A percentile compares a stretch with the other conserved stretches of the same genome.
Conservation (phyloP, 2,113 vertebrate genomes). For the Calyptomena viridis region DNA sequence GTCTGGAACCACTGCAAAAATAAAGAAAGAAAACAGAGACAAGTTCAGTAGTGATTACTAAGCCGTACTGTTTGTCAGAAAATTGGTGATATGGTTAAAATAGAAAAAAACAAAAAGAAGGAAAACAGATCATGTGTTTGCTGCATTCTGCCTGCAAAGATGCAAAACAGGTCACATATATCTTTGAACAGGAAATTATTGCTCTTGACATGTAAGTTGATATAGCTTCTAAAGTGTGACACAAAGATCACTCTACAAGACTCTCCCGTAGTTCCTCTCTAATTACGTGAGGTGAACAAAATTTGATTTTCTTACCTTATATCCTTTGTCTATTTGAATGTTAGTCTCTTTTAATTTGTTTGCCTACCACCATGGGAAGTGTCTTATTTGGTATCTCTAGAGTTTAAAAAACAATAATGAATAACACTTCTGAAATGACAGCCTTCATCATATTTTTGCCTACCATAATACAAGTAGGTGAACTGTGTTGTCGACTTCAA, state of each 20-base stretch:
- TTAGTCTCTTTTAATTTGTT: background rate
- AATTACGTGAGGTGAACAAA: background rate
- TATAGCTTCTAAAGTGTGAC: background rate
- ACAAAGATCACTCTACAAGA: background rate
- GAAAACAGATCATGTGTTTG: background rate
- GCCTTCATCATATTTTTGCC: background rate
- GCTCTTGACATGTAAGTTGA: constrained; percentile 25
- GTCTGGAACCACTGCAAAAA: background rate
- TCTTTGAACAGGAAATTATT: constrained; percentile 18
- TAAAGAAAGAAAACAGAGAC: background rate
- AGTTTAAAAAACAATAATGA: background rate
- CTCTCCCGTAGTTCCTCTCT: background rate
- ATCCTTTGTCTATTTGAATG: background rate
- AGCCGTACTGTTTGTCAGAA: background rate
- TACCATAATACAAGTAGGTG: background rate
- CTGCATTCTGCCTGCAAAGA: background rate
- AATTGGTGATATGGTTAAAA: background rate
- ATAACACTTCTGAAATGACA: background rate
- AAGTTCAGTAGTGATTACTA: background rate
- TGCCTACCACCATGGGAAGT: background rate
- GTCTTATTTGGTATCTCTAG: background rate
- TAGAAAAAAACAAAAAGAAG: background rate
- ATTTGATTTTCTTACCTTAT: background rate
- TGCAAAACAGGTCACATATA: background rate
- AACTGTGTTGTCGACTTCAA: background rate